Base-by-base conservation (phyloP, 2,888 invertebrate species). In the Polydrusus pterygomalis region DNA sequence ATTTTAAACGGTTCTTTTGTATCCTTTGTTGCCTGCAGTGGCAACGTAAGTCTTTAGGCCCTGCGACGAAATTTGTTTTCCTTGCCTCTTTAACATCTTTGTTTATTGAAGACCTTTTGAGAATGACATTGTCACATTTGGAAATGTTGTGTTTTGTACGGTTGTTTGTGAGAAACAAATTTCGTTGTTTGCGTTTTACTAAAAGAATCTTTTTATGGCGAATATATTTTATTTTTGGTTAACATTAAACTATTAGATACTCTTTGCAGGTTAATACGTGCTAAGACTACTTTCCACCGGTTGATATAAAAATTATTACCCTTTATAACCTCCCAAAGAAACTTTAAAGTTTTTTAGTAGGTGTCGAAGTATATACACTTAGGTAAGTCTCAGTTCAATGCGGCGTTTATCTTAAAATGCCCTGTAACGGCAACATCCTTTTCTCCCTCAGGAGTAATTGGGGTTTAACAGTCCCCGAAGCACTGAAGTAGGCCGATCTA, bases 381-480 rank as follows among this genome's bases (percentile, higher is more conserved):
- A 75, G 79, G 79, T 79, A 81, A 80, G 81, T 80, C 80, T 82
- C 30, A 58, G 81, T 82, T 83, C 82, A 82, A 81, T 82, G 81
- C 80, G 79, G 80, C 83, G 81, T 82, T 83, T 83, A 82, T 81
- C 83, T 80, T 80, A 77, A 81, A 82, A 81, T 81, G 81, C 79
- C 69, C 78, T 30, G 80, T 78, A 77, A 69, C 79, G 80, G 78
- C 81, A 80, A 79, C 79, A 79, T 78, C 76, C 78, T 75, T 76
- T 74, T 78, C 80, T 83, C 84, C 84, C 84, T 73, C 77, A 81
- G 83, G 84, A 84, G 83, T 83, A 84, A 84, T 84, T 84, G 83
- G 82, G 82, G 83, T 82, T 83, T 83, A 83, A 82, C 83, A 81
- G 82, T 83, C 70, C 70, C 70, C 49, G 54, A 62, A 38, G 62